Evolutionary conservation across 2,888 invertebrate genomes (phyloP), one percentile per base, ranked within the genome.

Genomic region (Thecophora atra): DNA sequence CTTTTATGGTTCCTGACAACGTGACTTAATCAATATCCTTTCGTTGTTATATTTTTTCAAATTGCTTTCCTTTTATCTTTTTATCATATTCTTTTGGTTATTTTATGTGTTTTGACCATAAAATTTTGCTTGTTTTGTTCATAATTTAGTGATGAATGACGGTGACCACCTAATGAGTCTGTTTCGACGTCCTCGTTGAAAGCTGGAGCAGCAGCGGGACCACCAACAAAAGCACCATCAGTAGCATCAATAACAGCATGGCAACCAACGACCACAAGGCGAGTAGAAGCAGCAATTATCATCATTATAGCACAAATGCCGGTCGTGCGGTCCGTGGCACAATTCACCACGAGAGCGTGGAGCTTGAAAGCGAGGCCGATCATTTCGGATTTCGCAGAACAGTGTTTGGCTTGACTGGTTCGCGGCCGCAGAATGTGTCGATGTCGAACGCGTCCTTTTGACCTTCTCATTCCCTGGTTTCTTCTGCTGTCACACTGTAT

Each of bases 121-220:
- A 80, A 82, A 79, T 81, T 82, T 80, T 81, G 81, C 82, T 79
- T 28, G 78, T 78, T 79, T 82, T 81, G 81, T 81, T 81, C 80
- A 80, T 82, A 81, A 81, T 81, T 81, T 82, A 80, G 81, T 80
- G 79, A 81, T 82, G 81, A 81, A 82, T 81, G 82, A 79, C 79
- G 75, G 75, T 79, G 84, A 81, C 82, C 83, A 84, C 83, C 83
- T 82, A 83, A 83, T 83, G 83, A 83, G 83, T 82, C 83, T 84
- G 84, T 81, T 83, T 83, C 84, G 80, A 80, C 79, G 76, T 78
- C 78, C 74, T 68, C 52, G 63, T 63, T 28, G 26, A 11, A 26
- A 24, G 17, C 58, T 13, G 15, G 24, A 28, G 5, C 6, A 58
- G 11, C 58, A 24, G 8, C 58, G 13, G 17, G 15, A 60, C 28